Evolutionary conservation across 2,797 vertebrate species (phyloP).

Genomic region (Semaprochilodus insignis): DNA sequence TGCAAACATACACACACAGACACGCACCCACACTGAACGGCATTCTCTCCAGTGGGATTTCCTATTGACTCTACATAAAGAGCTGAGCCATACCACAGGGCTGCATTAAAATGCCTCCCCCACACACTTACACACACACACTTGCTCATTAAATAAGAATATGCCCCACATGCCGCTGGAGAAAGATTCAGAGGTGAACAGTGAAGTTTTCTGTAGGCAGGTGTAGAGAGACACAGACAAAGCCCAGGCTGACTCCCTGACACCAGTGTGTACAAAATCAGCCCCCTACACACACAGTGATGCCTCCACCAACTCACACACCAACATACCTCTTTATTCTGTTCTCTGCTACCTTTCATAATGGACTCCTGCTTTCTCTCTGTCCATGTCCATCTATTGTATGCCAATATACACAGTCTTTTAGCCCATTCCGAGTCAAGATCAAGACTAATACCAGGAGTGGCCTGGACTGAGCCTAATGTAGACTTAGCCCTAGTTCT

Average conservation of each 20-base stretch:
- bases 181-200: conserved; percentile 60
- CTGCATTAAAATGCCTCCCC: conserved; percentile 41
- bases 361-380: background rate
- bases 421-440: too few species aligned
- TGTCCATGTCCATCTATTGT: background rate
- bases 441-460: too few species aligned
- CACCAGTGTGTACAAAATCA: conserved; percentile 51
- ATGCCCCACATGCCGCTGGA: conserved; percentile 58
- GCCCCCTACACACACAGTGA: conserved; percentile 55
- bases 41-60: conserved; percentile 22
- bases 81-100: conserved; percentile 19
- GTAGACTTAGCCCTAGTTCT: too few species aligned
- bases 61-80: conserved; percentile 38
- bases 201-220: conserved; percentile 34
- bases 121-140: conserved; percentile 29
- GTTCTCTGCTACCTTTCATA: background rate
- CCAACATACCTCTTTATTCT: conserved; percentile 52
- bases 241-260: conserved; percentile 46
- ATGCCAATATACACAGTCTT: background rate
- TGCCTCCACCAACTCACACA: conserved; percentile 47
- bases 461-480: too few species aligned
- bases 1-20: conserved; percentile 32
- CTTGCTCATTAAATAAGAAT: conserved; percentile 45
- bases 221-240: conserved; percentile 43
- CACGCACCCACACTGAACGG: conserved; percentile 19